A percentile compares a stretch with the other conserved stretches of the same genome.
Evolutionary conservation across 2,113 vertebrate species (phyloP).

Genomic region (Hippocampus comes): DNA sequence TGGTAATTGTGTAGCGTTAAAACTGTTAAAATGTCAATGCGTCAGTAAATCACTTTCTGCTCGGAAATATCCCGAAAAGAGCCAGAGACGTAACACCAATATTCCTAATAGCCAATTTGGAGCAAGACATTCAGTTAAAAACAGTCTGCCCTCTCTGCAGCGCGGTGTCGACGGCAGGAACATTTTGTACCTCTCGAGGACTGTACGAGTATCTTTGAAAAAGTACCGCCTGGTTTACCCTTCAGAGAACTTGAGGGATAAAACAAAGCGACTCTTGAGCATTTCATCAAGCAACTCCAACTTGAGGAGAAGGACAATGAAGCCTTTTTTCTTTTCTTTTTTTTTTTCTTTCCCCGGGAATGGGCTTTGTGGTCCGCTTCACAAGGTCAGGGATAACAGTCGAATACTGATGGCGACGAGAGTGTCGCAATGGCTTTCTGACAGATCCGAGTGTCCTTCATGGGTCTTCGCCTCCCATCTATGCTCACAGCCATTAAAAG

Average conservation of each 20-base stretch:
- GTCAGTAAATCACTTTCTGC: neutral
- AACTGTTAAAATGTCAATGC: neutral
- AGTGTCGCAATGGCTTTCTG: slow-evolving; percentile 38
- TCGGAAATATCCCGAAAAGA: neutral
- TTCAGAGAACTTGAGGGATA: slow-evolving; percentile 56
- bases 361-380: slow-evolving; percentile 37
- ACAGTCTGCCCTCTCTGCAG: neutral
- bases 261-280: slow-evolving; percentile 61
- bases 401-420: slow-evolving; percentile 44
- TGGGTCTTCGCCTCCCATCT: slow-evolving; percentile 59
- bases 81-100: no score
- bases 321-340: slow-evolving; percentile 51
- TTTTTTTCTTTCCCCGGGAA: slow-evolving; percentile 34
- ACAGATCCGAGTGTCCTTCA: slow-evolving; percentile 52
- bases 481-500: slow-evolving; percentile 44
- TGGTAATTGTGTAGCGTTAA: neutral
- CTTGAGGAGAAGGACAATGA: slow-evolving; percentile 58
- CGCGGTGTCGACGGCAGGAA: neutral
- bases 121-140: neutral
- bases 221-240: slow-evolving; percentile 46
- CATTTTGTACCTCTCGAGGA: neutral
- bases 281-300: slow-evolving; percentile 63
- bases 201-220: neutral
- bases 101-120: neutral
- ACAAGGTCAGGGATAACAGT: slow-evolving; percentile 59